Evolutionary conservation across 2,113 vertebrate genomes (phyloP).

Genomic region (Dipodomys spectabilis): DNA sequence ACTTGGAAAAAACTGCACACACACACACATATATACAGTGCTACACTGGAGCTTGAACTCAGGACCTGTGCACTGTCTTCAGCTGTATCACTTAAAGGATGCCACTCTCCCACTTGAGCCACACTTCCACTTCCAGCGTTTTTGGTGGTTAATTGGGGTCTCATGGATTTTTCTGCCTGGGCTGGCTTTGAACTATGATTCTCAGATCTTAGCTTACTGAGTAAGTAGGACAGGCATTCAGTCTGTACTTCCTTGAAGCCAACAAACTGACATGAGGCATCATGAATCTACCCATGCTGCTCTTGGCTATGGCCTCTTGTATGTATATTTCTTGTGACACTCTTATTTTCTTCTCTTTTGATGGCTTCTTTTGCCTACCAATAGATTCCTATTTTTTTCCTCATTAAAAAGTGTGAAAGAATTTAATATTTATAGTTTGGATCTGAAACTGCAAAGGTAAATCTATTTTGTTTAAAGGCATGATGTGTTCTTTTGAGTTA

Average conservation of each 20-base stretch:
- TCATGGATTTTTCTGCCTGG: no score
- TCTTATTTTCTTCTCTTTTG: conserved; percentile 23
- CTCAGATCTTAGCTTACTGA: no score
- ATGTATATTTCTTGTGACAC: background rate
- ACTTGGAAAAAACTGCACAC: conserved; percentile 7
- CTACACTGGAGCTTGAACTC: no score
- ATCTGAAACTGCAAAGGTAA: background rate
- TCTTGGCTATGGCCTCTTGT: background rate
- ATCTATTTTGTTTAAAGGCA: conserved; percentile 40
- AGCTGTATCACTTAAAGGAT: no score
- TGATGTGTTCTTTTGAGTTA: conserved; percentile 8
- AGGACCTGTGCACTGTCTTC: no score
- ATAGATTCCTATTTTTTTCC: conserved; percentile 14
- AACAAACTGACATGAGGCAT: background rate
- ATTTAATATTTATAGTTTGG: conserved; percentile 27
- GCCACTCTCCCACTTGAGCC: no score
- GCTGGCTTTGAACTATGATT: no score
- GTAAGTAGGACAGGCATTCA: background rate
- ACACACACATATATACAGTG: no score
- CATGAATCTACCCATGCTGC: background rate
- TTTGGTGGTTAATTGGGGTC: no score
- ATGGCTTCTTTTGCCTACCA: background rate
- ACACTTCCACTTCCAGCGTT: no score
- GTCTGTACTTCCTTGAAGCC: background rate
- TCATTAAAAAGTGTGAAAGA: conserved; percentile 9